phyloP scores from a whole-genome alignment of 1,140 invertebrate genomes.

The Zophobas morio region DNA sequence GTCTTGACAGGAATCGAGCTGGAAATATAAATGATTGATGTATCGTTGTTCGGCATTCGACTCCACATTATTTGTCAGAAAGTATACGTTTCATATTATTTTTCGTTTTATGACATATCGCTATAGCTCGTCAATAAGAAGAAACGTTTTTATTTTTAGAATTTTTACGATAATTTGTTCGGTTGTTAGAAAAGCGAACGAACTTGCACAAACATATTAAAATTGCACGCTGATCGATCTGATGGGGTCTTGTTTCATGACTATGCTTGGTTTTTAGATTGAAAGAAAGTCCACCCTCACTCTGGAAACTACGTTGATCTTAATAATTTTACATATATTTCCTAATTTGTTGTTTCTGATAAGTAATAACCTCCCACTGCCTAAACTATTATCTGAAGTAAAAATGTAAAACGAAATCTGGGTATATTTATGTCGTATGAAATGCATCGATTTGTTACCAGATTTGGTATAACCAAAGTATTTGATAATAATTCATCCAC shows the following conservation, averaged over 20 bases:
- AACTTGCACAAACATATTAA: not conserved
- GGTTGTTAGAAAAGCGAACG: slow-evolving; percentile 20
- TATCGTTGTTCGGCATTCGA: slow-evolving; percentile 19
- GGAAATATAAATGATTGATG: slow-evolving; percentile 38
- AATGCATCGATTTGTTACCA: too few species aligned
- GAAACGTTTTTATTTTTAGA: slow-evolving; percentile 45
- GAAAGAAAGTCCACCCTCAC: too few species aligned
- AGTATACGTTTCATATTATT: slow-evolving; percentile 25
- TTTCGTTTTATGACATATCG: slow-evolving; percentile 24
- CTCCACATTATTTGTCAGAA: slow-evolving; percentile 9
- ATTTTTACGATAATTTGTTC: not conserved
- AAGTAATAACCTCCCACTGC: too few species aligned
- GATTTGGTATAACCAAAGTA: too few species aligned
- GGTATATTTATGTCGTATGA: too few species aligned
- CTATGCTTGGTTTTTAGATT: not conserved
- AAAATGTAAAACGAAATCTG: too few species aligned
- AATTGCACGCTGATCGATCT: slow-evolving; percentile 6
- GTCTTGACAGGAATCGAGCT: slow-evolving; percentile 29
- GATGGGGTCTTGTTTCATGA: not conserved
- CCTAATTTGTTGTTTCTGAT: too few species aligned
- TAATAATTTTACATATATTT: too few species aligned
- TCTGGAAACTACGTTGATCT: too few species aligned
- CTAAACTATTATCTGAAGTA: too few species aligned
- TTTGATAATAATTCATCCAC: too few species aligned
- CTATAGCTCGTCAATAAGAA: slow-evolving; percentile 28